These are phyloP conservation scores for Girardinichthys multiradiatus DNA, from an alignment of 2,113 vertebrate genomes.

Conservation along the genomic window DNA sequence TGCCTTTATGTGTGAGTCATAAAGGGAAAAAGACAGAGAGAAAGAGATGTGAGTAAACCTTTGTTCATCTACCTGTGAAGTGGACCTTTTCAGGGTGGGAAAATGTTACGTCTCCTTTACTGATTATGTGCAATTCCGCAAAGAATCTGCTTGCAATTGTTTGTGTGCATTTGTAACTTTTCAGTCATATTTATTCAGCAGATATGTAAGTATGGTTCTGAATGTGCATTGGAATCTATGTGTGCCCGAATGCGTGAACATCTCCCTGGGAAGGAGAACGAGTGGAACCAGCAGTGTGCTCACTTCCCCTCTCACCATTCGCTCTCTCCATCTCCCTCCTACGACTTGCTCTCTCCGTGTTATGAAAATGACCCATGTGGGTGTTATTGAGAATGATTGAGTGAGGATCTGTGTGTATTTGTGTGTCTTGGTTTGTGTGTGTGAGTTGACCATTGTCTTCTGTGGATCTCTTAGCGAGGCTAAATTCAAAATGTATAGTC, in stretches of 20 bases:
- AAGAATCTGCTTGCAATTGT: too few species aligned
- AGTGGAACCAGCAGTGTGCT: constrained; percentile 69
- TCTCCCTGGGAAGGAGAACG: constrained; percentile 57
- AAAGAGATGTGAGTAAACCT: constrained; percentile 41
- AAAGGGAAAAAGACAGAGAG: constrained; percentile 44
- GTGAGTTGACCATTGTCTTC: constrained; percentile 43
- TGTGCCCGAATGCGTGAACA: constrained; percentile 49
- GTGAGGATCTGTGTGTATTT: constrained; percentile 48
- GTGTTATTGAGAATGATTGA: constrained; percentile 77
- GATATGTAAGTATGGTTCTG: constrained; percentile 20
- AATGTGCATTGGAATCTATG: constrained; percentile 19
- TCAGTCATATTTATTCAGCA: constrained; percentile 40
- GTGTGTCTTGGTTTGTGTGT: constrained; percentile 32
- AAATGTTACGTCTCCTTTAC: constrained; percentile 27
- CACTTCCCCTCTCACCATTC: constrained; percentile 61
- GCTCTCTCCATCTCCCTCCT: constrained; percentile 74
- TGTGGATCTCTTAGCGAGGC: constrained; percentile 31
- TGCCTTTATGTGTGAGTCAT: constrained; percentile 46
- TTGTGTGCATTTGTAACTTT: constrained; percentile 29
- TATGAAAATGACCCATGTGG: constrained; percentile 83
- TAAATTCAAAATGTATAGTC: constrained; percentile 54
- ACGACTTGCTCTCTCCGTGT: constrained; percentile 74
- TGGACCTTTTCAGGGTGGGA: constrained; percentile 47
- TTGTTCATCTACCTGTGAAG: constrained; percentile 61
- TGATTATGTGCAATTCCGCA: constrained; percentile 38